Evolutionary conservation across 1,140 invertebrate genomes (phyloP), one percentile per base, ranked within the genome.

Genomic region (Conopomorpha cramerella): DNA sequence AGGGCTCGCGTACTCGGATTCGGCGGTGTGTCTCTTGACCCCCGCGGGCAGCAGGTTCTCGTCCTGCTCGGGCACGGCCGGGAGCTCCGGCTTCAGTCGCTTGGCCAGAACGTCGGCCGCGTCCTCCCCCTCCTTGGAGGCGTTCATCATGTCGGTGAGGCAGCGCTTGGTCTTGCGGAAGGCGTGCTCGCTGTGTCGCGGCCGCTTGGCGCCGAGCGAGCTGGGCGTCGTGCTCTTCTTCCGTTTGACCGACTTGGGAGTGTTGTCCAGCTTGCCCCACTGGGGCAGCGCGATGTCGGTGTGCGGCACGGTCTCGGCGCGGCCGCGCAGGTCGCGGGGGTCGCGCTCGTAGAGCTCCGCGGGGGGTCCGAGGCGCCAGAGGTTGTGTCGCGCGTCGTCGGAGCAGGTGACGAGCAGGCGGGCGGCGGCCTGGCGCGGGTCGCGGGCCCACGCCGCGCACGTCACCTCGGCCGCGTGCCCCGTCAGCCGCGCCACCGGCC

Each of bases 401-500:
- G 87, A 88, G 59, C 89, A 89, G 0, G 91, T 93, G 4, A 90
- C 85, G 36, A 93, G 71, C 61, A 86, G 72, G 14, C 72, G 54
- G 41, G 79, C 71, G 11, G 73, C 66, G 10, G 47, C 51, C 38
- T 64, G 60, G 36, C 84, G 86, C n/a, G n/a, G n/a, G n/a, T n/a
- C n/a, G 19, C 19, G 19, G 19, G 4, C 19, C 92, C 92, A 94
- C 0, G 88, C 85, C 2, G 93, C 89, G 56, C 87, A 87, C 1
- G 91, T 91, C 0, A 94, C 92, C 79, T 95, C 92, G 3, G 86
- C 88, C 10, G 77, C 79, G 54, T 95, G 92, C 0, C 90, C 90
- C 2, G 66, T 73, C 0, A 94, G 73, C 37, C 82, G 81, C 8
- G 88, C 80, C 12, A 92, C 48, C 0, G 89, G 89, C 30, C 68